Evolutionary conservation across 2,888 invertebrate genomes (phyloP), one percentile per base, ranked within the genome.

Genomic region (Eumerus sabulonum): DNA sequence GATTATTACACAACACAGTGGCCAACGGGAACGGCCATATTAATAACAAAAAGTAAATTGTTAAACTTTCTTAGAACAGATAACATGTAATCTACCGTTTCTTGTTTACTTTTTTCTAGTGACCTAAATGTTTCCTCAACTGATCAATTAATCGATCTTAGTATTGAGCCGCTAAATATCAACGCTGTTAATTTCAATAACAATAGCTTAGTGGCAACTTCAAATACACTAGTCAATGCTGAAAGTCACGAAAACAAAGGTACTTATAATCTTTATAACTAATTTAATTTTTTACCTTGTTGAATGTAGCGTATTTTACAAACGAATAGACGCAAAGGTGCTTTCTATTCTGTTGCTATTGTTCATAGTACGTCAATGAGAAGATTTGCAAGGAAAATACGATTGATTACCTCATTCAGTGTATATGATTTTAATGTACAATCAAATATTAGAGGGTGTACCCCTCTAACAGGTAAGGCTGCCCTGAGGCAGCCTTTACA

Each of bases 191-290:
- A 84, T 84, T 85, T 87, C 79, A 88, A 88, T 82, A 88, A 88
- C 82, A 87, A 88, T 84, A 88, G 86, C 84, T 86, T 88, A 85
- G 85, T 88, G 85, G 86, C 88, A 82, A 85, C 85, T 84, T 84
- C 87, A 85, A 86, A 86, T 84, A 86, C 88, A 86, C 89, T 89
- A 89, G 89, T 89, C 89, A 89, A 88, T 86, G 88, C 89, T 86
- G 89, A 89, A 89, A 89, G 88, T 89, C 88, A 88, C 85, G 89
- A 89, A 85, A 87, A 87, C 85, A 87, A 86, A 87, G 88, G 88
- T 88, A 82, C 50, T 45, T 19, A n/a, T 36, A 36, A 56, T 7
- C 27, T 42, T 1, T 53, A 4, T 27, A 27, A 27, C 7, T 27
- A 27, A 4, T 27, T 2, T 27, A 27, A 7, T 27, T n/a, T n/a